A percentile compares a stretch with the other conserved stretches of the same genome.
phyloP scores from a whole-genome alignment of 2,113 vertebrate species.

The Brachypteracias leptosomus region DNA sequence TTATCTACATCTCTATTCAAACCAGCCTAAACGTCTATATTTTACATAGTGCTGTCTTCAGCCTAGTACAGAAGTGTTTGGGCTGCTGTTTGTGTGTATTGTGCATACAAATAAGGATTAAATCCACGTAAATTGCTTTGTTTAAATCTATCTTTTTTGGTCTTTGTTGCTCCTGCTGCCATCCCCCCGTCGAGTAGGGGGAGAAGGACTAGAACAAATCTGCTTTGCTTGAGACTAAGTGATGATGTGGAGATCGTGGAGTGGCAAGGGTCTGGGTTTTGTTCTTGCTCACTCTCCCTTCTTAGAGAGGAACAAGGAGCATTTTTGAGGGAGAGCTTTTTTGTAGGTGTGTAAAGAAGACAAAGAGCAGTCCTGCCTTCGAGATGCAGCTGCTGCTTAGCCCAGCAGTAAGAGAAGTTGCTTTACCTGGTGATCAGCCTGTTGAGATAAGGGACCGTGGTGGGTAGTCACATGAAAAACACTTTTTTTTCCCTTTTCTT shows the following conservation, averaged over 20 bases:
- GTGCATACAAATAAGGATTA: not conserved
- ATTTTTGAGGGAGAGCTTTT: not conserved
- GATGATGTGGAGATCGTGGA: fast-evolving
- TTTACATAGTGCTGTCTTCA: not conserved
- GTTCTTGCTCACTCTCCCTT: not conserved
- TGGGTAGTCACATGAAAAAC: not conserved
- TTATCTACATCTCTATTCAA: fast-evolving
- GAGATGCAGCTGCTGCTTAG: not conserved
- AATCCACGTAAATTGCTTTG: not conserved
- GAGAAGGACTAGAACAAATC: not conserved
- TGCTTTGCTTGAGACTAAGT: no score
- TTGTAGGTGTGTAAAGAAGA: fast-evolving
- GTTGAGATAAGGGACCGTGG: not conserved
- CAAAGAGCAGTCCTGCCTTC: not conserved
- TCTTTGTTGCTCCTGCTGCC: not conserved
- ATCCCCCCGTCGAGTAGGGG: fast-evolving
- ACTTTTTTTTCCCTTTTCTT: no score
- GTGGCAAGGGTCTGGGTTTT: not conserved
- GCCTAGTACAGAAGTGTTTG: not conserved
- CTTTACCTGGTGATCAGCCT: not conserved
- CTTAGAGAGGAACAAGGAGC: no score
- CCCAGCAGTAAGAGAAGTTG: not conserved
- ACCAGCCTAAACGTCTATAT: not conserved
- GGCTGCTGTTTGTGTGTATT: not conserved
- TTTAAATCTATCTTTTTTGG: not conserved